These are phyloP conservation scores for Mormoops blainvillei DNA, from an alignment of 2,113 vertebrate species.

Conservation along the genomic window DNA sequence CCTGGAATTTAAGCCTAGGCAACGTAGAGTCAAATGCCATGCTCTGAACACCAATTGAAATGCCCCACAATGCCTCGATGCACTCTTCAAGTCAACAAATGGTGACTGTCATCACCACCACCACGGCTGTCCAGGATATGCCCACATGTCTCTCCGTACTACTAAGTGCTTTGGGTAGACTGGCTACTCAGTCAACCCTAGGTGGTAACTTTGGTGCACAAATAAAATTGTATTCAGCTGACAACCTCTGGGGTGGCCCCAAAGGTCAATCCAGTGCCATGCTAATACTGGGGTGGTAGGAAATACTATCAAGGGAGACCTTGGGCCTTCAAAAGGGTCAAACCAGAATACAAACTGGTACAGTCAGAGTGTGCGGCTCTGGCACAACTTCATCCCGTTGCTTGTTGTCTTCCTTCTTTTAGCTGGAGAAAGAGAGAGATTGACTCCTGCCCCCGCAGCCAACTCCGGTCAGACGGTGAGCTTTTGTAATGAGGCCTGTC, in stretches of 20 bases:
- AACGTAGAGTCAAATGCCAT: background rate
- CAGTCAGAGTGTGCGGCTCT: background rate
- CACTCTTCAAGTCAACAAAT: background rate
- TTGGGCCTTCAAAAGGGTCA: background rate
- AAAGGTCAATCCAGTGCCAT: background rate
- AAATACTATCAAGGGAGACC: background rate
- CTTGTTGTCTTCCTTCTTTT: background rate
- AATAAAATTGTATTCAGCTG: background rate
- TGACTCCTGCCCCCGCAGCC: background rate
- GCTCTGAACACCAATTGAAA: background rate
- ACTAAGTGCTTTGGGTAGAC: background rate
- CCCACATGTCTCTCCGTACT: background rate
- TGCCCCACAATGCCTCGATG: background rate
- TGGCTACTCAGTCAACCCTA: background rate
- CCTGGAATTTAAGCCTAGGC: background rate
- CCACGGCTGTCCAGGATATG: background rate
- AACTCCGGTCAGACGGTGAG: background rate
- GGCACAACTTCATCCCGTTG: background rate
- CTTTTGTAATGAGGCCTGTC: constrained; percentile 37
- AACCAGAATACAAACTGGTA: background rate
- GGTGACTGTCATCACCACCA: background rate
- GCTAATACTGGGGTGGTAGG: background rate
- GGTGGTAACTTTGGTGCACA: background rate
- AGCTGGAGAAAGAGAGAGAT: background rate
- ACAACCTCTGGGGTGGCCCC: background rate